A percentile compares a stretch with the other conserved stretches of the same genome.
phyloP scores from a whole-genome alignment of 1,140 invertebrate species.

The Drosophila simulans region DNA sequence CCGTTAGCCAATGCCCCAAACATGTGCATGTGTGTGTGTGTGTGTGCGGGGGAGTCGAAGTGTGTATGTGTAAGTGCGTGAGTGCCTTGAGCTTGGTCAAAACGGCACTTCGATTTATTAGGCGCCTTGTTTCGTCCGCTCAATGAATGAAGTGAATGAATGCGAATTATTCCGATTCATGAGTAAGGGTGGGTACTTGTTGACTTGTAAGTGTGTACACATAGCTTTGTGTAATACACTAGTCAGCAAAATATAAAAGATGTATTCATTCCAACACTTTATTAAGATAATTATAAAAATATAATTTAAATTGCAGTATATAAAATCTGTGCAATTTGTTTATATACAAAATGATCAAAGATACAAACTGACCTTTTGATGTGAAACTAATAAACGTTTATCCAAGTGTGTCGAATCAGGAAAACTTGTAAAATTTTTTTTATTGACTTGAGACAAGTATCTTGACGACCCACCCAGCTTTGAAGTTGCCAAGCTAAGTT shows the following conservation, averaged over 20 bases:
- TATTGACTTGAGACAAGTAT: not conserved
- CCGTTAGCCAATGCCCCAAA: slow-evolving; percentile 31
- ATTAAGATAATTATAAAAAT: not conserved
- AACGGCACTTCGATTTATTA: slow-evolving; percentile 61
- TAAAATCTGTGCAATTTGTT: no score
- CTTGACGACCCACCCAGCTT: not conserved
- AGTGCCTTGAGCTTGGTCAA: slow-evolving; percentile 52
- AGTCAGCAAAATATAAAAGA: no score
- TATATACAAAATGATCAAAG: no score
- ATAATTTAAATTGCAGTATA: no score
- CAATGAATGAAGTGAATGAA: slow-evolving; percentile 55
- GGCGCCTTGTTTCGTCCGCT: slow-evolving; percentile 30
- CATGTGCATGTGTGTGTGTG: slow-evolving; percentile 9
- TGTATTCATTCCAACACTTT: no score
- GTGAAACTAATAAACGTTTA: no score
- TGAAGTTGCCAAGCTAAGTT: not conserved
- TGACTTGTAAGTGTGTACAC: not conserved
- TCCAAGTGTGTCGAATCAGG: not conserved
- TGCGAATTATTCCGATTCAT: slow-evolving; percentile 23
- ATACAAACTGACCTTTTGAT: no score
- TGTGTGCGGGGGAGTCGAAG: slow-evolving; percentile 12
- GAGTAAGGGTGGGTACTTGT: slow-evolving; percentile 6
- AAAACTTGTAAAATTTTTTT: not conserved
- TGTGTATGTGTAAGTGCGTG: slow-evolving; percentile 8
- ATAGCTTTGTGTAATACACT: not conserved